Evolutionary conservation across 1,140 invertebrate species (phyloP).

Genomic region (Alviniconcha marisindica): DNA sequence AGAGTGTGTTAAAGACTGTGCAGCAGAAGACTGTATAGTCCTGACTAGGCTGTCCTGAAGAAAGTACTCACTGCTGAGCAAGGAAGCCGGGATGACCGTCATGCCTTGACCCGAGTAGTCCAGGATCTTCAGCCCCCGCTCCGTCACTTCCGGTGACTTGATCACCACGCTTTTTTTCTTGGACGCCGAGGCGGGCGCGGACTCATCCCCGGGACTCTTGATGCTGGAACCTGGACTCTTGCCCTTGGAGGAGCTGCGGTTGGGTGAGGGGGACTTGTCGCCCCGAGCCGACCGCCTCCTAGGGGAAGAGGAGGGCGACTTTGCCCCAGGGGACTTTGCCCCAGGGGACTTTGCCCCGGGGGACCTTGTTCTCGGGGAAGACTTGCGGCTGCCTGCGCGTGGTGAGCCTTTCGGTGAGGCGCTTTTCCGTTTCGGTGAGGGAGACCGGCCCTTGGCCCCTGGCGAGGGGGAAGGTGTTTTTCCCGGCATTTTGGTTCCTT

Average conservation of each 20-base stretch:
- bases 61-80: constrained; percentile 45
- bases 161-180: constrained; percentile 51
- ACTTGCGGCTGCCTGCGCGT: background rate
- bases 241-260: constrained; percentile 6
- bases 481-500: constrained; percentile 33
- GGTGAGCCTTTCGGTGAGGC: constrained; percentile 26
- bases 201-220: constrained; percentile 16
- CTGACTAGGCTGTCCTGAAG: no score
- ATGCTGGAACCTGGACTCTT: background rate
- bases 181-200: background rate
- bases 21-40: no score
- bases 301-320: background rate
- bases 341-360: constrained; percentile 8
- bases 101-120: constrained; percentile 68
- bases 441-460: background rate
- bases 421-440: constrained; percentile 10
- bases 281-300: background rate
- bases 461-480: constrained; percentile 27
- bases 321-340: background rate
- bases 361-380: no score
- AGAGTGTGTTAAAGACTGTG: no score
- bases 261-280: constrained; percentile 33
- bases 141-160: constrained; percentile 51
- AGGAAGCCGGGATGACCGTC: constrained; percentile 57
- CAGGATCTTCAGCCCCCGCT: constrained; percentile 57